Conservation (phyloP, 2,113 vertebrate genomes). For the Caloenas nicobarica region DNA sequence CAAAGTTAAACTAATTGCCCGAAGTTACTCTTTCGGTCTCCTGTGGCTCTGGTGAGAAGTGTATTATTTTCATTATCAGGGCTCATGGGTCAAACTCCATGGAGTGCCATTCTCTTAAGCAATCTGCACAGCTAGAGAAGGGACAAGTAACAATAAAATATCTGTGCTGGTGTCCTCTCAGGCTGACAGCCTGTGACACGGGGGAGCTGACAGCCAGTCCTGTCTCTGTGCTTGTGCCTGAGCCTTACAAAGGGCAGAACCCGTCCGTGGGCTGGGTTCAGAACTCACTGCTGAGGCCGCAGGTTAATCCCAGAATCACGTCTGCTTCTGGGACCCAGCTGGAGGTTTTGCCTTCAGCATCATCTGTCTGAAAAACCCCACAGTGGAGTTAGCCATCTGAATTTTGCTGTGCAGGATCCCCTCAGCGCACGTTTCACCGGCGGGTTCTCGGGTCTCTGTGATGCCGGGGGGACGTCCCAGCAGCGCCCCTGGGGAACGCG, state of each 20-base stretch:
- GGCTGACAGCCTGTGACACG: not conserved
- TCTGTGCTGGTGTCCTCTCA: not conserved
- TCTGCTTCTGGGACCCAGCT: not conserved
- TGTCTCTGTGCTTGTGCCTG: not conserved
- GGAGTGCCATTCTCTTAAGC: constrained; percentile 39
- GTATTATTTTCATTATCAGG: constrained; percentile 51
- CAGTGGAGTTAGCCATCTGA: too few relatives aligned
- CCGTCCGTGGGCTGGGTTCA: not conserved
- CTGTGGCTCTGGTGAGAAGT: constrained; percentile 11
- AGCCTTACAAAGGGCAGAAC: not conserved
- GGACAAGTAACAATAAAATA: constrained; percentile 15
- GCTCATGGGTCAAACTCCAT: constrained; percentile 69
- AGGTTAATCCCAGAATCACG: not conserved
- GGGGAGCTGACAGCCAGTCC: constrained; percentile 5
- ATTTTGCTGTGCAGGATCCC: not conserved
- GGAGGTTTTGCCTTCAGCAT: not conserved
- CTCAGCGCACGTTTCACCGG: not conserved
- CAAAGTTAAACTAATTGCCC: constrained; percentile 49
- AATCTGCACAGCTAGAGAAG: constrained; percentile 13
- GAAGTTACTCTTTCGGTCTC: constrained; percentile 26
- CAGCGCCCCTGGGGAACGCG: not conserved
- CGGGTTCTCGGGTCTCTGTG: not conserved
- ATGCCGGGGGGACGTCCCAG: not conserved
- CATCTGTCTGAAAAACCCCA: not conserved
- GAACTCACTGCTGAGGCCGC: not conserved